Base-by-base conservation (phyloP, 2,113 vertebrate species). In the Myanophis thanlyinensis region DNA sequence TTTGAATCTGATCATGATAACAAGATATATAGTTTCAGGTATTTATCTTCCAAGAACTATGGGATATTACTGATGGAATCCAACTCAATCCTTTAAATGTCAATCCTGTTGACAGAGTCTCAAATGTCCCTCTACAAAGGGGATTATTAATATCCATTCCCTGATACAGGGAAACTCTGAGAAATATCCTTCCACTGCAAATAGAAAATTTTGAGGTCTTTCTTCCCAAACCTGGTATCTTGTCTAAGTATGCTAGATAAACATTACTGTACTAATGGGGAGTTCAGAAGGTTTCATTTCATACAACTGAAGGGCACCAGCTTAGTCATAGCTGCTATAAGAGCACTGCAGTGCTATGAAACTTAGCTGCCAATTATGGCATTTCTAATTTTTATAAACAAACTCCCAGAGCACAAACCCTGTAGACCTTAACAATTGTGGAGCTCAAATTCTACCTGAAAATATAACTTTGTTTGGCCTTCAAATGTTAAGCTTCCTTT, bases 301-400 rank as follows among this genome's bases (percentile, higher is more conserved):
- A 23, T 80, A 44, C 7, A 44, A 80, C 18, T 80, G 18, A 40
- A 80, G 18, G 35, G 18, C 35, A 80, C 35, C 35, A 80, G 35
- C 18, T 80, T 22, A 20, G 7, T 44, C 73, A 44, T 44, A 18
- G 7, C 35, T 22, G 10, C n/a, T 80, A 44, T 80, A 80, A 40
- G 35, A 80, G 44, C 92, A 86, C 15, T 40, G 53, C 5, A 49
- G 1, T 59, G 46, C 18, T 91, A 48, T 86, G 62, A 10, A 73
- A 35, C 49, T 51, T 27, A 93, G 93, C 89, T 86, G 52, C 92
- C 94, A 56, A 85, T 62, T 59, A 3, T n/a, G 52, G 73, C 54
- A 54, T 59, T 90, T 30, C 85, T 12, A 3, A 52, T 11, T 44
- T 2, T 86, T 27, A 90, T 52, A 30, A 80, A 22, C 59, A 8